Base-by-base conservation (phyloP, 2,113 vertebrate species). In the Prochilodus magdalenae region DNA sequence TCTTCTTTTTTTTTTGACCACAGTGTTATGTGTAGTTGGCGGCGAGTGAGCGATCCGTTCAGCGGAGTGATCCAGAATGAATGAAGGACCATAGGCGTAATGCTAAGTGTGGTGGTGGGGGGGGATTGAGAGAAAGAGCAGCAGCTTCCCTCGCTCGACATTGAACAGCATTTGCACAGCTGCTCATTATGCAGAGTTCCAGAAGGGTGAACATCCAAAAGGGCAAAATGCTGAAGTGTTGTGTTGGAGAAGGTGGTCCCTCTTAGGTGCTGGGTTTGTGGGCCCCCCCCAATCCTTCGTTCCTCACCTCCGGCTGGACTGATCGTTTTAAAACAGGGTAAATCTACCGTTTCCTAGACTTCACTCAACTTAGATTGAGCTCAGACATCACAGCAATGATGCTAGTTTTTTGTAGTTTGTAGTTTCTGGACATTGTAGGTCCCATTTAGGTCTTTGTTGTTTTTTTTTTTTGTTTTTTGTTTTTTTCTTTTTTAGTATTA, bases 311-410 rank as follows among this genome's bases (percentile, higher is more conserved):
- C 59, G 7, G 22, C 72, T 92, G 16, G 95, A 89, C 93, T 91
- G 94, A 95, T 93, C 82, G 30, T 51, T 93, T 94, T 91, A 95
- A 80, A 97, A 98, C 97, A 98, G 97, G 97, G 97, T 98, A 98
- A 97, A 96, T 94, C 95, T 95, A 97, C 95, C 96, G 95, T 26
- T 92, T 83, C 73, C 90, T 89, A 87, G 87, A 88, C 89, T 83
- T 89, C 88, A 83, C 95, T 93, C 94, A 93, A 96, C 92, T 91
- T 86, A 86, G 87, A 92, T 90, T 90, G 59, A 88, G 93, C 93
- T 96, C 96, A 94, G 96, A 93, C 95, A 94, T 94, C 93, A 92
- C 84, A 88, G 92, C 85, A 92, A 94, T 93, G 93, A 93, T 91
- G 90, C 93, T 89, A 90, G 88, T 84, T 90, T 93, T 60, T 44